phyloP scores from a whole-genome alignment of 35 echinoderm and acorn worm genomes.

The Patiria miniata region DNA sequence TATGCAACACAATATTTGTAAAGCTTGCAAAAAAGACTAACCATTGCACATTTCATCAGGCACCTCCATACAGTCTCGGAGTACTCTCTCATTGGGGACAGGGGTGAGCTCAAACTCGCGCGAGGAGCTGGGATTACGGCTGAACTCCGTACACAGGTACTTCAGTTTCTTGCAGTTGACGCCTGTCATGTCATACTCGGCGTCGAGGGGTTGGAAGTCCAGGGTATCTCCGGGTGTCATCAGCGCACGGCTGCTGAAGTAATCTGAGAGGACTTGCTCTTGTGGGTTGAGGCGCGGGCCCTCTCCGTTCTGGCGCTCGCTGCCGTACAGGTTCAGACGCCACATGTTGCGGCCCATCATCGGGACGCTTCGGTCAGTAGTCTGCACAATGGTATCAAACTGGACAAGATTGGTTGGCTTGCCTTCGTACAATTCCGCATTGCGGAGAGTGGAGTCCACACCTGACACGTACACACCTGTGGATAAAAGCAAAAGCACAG shows the following conservation, averaged over 20 bases:
- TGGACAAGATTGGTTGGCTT: slow-evolving; percentile 49
- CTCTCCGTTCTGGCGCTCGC: slow-evolving; percentile 53
- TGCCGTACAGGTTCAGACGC: slow-evolving; percentile 64
- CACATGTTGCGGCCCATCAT: slow-evolving; percentile 58
- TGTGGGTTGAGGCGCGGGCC: slow-evolving; percentile 46
- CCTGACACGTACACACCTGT: slow-evolving; percentile 1
- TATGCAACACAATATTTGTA: too few relatives aligned
- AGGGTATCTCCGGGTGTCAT: slow-evolving; percentile 45
- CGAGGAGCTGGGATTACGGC: slow-evolving; percentile 41
- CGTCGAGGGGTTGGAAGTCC: slow-evolving; percentile 31
- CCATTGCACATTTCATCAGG: slow-evolving; percentile 79
- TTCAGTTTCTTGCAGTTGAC: slow-evolving; percentile 51
- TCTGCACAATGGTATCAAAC: slow-evolving; percentile 41
- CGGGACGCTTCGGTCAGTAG: slow-evolving; percentile 49
- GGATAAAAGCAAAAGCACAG: too few relatives aligned
- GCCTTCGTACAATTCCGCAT: slow-evolving; percentile 44
- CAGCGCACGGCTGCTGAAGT: slow-evolving; percentile 54
- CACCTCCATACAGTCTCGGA: slow-evolving; percentile 63
- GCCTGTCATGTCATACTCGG: slow-evolving; percentile 82
- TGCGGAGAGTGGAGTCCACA: not conserved
- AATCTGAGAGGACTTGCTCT: slow-evolving; percentile 61
- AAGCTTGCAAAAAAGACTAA: too few relatives aligned
- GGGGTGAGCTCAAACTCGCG: slow-evolving; percentile 54
- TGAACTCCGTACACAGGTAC: slow-evolving; percentile 73
- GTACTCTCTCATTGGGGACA: slow-evolving; percentile 50